phyloP scores from a whole-genome alignment of 2,888 invertebrate species.

The Acleris sparsana region DNA sequence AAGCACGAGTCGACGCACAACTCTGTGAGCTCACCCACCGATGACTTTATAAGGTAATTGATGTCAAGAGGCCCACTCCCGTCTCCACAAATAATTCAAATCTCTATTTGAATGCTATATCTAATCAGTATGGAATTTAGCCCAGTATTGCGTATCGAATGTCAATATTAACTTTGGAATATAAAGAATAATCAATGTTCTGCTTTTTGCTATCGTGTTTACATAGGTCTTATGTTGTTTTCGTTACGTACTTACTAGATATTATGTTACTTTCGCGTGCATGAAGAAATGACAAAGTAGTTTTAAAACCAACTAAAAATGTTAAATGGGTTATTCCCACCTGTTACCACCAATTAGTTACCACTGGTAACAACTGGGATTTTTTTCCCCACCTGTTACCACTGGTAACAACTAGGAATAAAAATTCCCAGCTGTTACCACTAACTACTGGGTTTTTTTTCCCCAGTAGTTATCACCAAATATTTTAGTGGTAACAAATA shows the following conservation, averaged over 20 bases:
- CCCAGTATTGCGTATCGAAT: slow-evolving; percentile 40
- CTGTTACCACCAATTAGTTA: no score
- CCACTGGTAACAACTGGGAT: no score
- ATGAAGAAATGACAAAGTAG: no score
- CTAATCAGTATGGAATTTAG: slow-evolving; percentile 36
- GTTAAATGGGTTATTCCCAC: no score
- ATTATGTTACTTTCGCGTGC: no score
- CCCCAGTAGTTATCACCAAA: no score
- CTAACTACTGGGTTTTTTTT: no score
- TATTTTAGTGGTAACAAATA: no score
- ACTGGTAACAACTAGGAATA: no score
- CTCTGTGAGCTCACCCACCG: background rate
- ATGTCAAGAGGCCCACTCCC: slow-evolving; percentile 62
- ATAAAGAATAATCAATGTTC: slow-evolving; percentile 1
- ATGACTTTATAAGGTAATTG: slow-evolving; percentile 52
- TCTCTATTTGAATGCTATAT: slow-evolving; percentile 44
- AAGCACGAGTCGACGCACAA: background rate
- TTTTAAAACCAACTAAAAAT: no score
- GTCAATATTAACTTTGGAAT: slow-evolving; percentile 40
- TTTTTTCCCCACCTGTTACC: no score
- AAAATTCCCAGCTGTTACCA: no score
- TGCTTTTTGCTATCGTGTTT: slow-evolving; percentile 7
- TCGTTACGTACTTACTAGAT: background rate
- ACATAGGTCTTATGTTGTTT: slow-evolving; percentile 3
- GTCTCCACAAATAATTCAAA: slow-evolving; percentile 40